These are phyloP conservation scores for Bradypodion ventrale DNA, from an alignment of 2,797 vertebrate genomes.

Conservation along the genomic window DNA sequence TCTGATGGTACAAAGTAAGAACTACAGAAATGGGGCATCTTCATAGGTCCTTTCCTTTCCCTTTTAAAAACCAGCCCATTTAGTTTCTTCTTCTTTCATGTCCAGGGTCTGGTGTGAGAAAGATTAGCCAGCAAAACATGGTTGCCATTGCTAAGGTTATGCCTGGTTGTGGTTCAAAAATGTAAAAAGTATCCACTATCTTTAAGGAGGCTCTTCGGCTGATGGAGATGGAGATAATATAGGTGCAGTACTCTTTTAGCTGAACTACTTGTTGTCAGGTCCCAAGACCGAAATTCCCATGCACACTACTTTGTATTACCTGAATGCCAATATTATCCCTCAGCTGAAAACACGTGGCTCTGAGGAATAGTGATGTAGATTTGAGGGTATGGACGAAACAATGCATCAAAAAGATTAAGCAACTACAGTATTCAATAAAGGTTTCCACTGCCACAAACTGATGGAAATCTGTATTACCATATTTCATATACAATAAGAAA, in stretches of 20 bases:
- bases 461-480: not conserved
- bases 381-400: not conserved
- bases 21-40: too few relatives aligned
- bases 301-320: not conserved
- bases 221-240: not conserved
- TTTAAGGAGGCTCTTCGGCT: too few relatives aligned
- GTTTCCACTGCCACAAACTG: not conserved
- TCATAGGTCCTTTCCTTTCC: not conserved
- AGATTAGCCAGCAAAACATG: too few relatives aligned
- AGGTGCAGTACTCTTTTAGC: not conserved
- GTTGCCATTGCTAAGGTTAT: too few relatives aligned
- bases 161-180: too few relatives aligned
- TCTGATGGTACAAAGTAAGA: too few relatives aligned
- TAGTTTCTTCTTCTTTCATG: too few relatives aligned
- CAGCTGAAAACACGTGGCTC: not conserved
- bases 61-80: too few relatives aligned
- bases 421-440: not conserved
- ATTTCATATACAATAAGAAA: not conserved
- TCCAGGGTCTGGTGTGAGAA: too few relatives aligned
- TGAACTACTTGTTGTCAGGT: not conserved
- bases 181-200: too few relatives aligned
- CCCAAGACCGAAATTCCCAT: not conserved
- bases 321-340: too few relatives aligned
- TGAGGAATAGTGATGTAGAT: not conserved
- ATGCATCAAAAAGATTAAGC: not conserved